Percentiles rank a stretch among this genome's conserved stretches.
Evolutionary conservation across 2,888 invertebrate species (phyloP).

Genomic region (Tinea trinotella): DNA sequence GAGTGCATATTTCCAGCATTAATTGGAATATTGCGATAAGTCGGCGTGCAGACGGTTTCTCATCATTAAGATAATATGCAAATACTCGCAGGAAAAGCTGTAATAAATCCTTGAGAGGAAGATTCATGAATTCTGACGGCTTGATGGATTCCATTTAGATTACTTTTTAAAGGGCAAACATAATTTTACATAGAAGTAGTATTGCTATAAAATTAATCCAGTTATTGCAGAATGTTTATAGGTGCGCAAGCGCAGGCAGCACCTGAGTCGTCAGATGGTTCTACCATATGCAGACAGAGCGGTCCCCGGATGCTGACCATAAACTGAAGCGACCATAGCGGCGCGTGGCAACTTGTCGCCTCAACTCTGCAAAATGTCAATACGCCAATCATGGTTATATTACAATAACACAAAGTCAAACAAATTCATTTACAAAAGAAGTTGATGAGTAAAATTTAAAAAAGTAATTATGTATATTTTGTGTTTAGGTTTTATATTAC

Average conservation of each 20-base stretch:
- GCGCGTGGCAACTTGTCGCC: neutral
- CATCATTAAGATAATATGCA: constrained; percentile 62
- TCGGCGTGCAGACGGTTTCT: constrained; percentile 44
- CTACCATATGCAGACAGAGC: constrained; percentile 11
- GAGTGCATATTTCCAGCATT: constrained; percentile 54
- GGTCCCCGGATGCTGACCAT: constrained; percentile 14
- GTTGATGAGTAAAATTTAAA: neutral
- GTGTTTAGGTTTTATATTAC: no score
- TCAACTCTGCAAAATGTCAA: neutral
- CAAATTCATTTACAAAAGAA: no score
- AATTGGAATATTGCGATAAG: constrained; percentile 61
- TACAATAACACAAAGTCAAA: neutral
- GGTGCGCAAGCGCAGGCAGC: neutral
- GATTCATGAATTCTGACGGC: constrained; percentile 34
- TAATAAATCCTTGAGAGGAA: constrained; percentile 39
- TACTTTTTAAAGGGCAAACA: neutral
- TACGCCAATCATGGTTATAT: neutral
- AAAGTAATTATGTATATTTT: neutral
- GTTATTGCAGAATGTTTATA: neutral
- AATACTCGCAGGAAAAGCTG: constrained; percentile 42
- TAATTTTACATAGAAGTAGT: neutral
- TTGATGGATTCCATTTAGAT: constrained; percentile 40
- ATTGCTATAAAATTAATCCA: constrained; percentile 4
- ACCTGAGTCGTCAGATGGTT: constrained; percentile 4
- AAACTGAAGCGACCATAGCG: constrained; percentile 3